phyloP scores from a whole-genome alignment of 1,140 invertebrate species.

The Caerostris extrusa region DNA sequence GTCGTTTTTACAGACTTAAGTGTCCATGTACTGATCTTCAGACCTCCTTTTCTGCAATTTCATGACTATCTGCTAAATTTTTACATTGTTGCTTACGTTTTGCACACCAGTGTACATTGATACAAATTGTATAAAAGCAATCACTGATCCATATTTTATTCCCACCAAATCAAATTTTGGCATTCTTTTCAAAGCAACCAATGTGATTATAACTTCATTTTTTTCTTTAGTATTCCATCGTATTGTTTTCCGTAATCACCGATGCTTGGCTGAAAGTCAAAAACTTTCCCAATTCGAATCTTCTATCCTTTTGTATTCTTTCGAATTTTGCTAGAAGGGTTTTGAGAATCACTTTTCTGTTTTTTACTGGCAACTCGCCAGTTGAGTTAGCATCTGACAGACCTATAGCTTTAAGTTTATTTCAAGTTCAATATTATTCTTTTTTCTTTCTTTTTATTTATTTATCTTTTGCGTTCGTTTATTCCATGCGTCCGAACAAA shows the following conservation, averaged over 20 bases:
- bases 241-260: constrained; percentile 62
- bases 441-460: background rate
- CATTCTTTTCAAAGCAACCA: too few relatives aligned
- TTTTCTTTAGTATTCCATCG: too few relatives aligned
- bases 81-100: too few relatives aligned
- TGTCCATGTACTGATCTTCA: too few relatives aligned
- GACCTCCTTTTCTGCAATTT: too few relatives aligned
- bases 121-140: too few relatives aligned
- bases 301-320: constrained; percentile 14
- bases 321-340: background rate
- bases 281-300: constrained; percentile 51
- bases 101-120: too few relatives aligned
- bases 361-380: constrained; percentile 15
- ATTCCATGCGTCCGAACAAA: background rate
- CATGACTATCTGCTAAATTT: too few relatives aligned
- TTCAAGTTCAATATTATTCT: constrained; percentile 39
- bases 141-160: too few relatives aligned
- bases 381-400: constrained; percentile 55
- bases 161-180: too few relatives aligned
- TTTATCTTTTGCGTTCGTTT: background rate
- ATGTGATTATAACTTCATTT: too few relatives aligned
- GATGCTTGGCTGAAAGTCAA: constrained; percentile 57
- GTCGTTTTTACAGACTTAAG: too few relatives aligned
- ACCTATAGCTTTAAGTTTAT: constrained; percentile 54
- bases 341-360: background rate